Evolutionary conservation across 1,140 invertebrate species (phyloP).

Genomic region (Caenorhabditis tropicalis): DNA sequence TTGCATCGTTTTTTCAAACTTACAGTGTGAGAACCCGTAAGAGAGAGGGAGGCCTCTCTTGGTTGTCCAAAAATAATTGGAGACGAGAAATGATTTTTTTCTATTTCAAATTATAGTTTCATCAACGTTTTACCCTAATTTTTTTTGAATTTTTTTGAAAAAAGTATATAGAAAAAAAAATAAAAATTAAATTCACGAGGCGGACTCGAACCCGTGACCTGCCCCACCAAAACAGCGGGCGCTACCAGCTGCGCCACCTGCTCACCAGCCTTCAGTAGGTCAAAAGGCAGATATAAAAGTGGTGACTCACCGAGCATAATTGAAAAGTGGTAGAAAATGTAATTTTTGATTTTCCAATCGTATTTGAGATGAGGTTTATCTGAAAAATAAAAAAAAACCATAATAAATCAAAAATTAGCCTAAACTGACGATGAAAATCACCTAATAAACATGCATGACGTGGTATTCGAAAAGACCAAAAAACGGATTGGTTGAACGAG

Average conservation of each 20-base stretch:
- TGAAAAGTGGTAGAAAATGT: background rate
- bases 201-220: background rate
- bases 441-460: no score
- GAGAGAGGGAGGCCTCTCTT: background rate
- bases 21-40: background rate
- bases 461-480: no score
- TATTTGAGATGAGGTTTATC: no score
- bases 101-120: no score
- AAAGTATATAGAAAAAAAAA: background rate
- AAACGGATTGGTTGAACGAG: no score
- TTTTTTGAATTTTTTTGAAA: no score
- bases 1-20: no score
- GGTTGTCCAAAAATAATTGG: background rate
- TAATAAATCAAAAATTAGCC: no score
- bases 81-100: background rate
- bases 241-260: background rate
- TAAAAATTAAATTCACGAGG: background rate
- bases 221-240: background rate
- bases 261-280: background rate
- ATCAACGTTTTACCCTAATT: background rate
- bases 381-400: no score
- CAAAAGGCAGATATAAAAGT: background rate
- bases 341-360: no score
- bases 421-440: no score
- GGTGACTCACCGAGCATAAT: slow-evolving; percentile 1